A percentile compares a stretch with the other conserved stretches of the same genome.
Conservation (phyloP, 1,140 invertebrate genomes). For the Venustaconcha ellipsiformis region DNA sequence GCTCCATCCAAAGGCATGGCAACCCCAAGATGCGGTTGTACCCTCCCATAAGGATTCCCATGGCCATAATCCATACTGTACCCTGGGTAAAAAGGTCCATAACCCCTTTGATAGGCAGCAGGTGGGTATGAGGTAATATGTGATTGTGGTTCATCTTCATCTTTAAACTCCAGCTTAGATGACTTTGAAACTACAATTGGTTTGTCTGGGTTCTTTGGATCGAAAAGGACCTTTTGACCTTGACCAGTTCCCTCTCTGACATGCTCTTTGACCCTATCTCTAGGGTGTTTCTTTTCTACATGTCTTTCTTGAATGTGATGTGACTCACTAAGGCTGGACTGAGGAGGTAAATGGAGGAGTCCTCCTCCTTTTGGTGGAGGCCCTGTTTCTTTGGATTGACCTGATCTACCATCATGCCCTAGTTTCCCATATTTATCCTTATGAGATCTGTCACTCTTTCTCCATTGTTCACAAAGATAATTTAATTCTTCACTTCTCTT, state of each 20-base stretch:
- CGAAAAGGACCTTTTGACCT: conserved; percentile 27
- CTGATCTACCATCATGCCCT: neutral
- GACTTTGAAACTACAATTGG: conserved; percentile 20
- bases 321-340: conserved; percentile 2
- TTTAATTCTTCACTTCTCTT: neutral
- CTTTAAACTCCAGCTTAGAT: conserved; percentile 23
- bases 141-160: conserved; percentile 16
- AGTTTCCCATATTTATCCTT: conserved; percentile 1
- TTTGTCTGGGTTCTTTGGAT: conserved; percentile 30
- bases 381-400: conserved; percentile 1
- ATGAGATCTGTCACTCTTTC: neutral
- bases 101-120: conserved; percentile 2
- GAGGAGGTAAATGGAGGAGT: conserved; percentile 22
- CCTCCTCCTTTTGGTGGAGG: conserved; percentile 16
- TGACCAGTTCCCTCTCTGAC: conserved; percentile 16
- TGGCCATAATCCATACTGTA: conserved; percentile 6
- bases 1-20: neutral
- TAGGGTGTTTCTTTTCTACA: neutral
- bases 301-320: neutral
- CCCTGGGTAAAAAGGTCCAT: too few species aligned
- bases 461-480: neutral
- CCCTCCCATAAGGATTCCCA: neutral
- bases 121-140: conserved; percentile 18
- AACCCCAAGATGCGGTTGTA: too few species aligned
- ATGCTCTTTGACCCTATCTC: neutral